Percentiles rank a stretch among this genome's conserved stretches.
These are phyloP conservation scores for Lysandra bellargus DNA, from an alignment of 2,888 invertebrate genomes.

Conservation along the genomic window DNA sequence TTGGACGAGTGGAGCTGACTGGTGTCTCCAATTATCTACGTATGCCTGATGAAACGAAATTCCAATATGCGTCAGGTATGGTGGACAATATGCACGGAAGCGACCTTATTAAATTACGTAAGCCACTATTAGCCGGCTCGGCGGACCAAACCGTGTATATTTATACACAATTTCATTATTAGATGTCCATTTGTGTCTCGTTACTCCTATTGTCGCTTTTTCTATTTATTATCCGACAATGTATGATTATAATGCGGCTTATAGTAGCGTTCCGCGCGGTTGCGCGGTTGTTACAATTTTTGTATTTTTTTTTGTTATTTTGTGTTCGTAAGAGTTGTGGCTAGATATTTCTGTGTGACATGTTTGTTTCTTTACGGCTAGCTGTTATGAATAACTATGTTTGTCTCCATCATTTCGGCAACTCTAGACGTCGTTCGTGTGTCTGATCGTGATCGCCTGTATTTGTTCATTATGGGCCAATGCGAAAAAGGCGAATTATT, in stretches of 20 bases:
- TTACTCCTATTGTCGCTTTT: slow-evolving; percentile 78
- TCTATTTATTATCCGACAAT: slow-evolving; percentile 77
- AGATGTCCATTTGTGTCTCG: slow-evolving; percentile 71
- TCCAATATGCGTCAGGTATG: slow-evolving; percentile 40
- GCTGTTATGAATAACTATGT: too few relatives aligned
- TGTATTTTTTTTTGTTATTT: slow-evolving; percentile 41
- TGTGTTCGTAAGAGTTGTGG: background rate
- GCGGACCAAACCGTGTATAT: slow-evolving; percentile 72
- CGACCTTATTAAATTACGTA: slow-evolving; percentile 63
- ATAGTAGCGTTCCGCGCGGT: slow-evolving; percentile 70
- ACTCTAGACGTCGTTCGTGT: too few relatives aligned
- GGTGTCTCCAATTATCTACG: slow-evolving; percentile 40
- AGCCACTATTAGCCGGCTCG: slow-evolving; percentile 68
- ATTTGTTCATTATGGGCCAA: background rate
- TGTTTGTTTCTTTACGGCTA: too few relatives aligned
- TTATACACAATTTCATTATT: slow-evolving; percentile 79
- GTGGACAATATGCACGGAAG: slow-evolving; percentile 54
- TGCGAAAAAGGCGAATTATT: too few relatives aligned
- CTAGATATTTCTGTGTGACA: background rate
- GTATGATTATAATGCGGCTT: slow-evolving; percentile 76
- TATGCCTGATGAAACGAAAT: slow-evolving; percentile 43
- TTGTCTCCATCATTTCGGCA: too few relatives aligned
- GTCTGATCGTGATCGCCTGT: background rate
- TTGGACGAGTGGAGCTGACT: slow-evolving; percentile 26
- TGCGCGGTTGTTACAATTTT: slow-evolving; percentile 49